Conservation (phyloP, 1,140 invertebrate genomes). For the Zaprionus lachaisei region DNA sequence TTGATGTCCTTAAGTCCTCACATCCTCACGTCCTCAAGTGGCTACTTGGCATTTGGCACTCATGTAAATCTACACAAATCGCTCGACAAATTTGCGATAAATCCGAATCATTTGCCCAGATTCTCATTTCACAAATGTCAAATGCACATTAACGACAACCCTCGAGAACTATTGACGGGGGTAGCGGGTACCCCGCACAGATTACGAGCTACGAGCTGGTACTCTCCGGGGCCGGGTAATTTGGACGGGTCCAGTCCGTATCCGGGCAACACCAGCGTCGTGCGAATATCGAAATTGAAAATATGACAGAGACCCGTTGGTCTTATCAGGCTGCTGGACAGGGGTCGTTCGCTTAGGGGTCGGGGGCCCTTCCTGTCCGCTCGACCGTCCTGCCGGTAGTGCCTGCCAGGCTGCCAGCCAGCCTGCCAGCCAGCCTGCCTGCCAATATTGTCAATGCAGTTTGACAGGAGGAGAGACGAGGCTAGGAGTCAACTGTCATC, state of each 20-base stretch:
- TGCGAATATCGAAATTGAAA: slow-evolving; percentile 79
- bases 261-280: slow-evolving; percentile 32
- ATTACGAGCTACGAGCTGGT: slow-evolving; percentile 43
- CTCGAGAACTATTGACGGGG: slow-evolving; percentile 64
- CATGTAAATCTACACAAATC: slow-evolving; percentile 79
- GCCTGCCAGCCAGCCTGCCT: slow-evolving; percentile 37
- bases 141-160: slow-evolving; percentile 75
- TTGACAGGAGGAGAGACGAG: slow-evolving; percentile 50
- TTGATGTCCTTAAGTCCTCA: slow-evolving; percentile 12
- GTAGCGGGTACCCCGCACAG: slow-evolving; percentile 29
- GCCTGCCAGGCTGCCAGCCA: no score
- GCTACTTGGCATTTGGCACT: slow-evolving; percentile 79
- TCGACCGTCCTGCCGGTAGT: slow-evolving; percentile 1
- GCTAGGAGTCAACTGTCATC: slow-evolving; percentile 47
- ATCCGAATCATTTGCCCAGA: slow-evolving; percentile 79
- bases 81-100: slow-evolving; percentile 79
- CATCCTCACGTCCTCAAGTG: slow-evolving; percentile 57
- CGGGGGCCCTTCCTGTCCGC: slow-evolving; percentile 25
- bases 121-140: slow-evolving; percentile 80
- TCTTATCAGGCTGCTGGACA: slow-evolving; percentile 38
- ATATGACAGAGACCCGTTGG: slow-evolving; percentile 72
- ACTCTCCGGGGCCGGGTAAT: slow-evolving; percentile 17
- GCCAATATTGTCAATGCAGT: slow-evolving; percentile 69
- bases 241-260: neutral
- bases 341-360: slow-evolving; percentile 43